A percentile compares a stretch with the other conserved stretches of the same genome.
These are phyloP conservation scores for Progne subis DNA, from an alignment of 2,113 vertebrate genomes.

Conservation along the genomic window DNA sequence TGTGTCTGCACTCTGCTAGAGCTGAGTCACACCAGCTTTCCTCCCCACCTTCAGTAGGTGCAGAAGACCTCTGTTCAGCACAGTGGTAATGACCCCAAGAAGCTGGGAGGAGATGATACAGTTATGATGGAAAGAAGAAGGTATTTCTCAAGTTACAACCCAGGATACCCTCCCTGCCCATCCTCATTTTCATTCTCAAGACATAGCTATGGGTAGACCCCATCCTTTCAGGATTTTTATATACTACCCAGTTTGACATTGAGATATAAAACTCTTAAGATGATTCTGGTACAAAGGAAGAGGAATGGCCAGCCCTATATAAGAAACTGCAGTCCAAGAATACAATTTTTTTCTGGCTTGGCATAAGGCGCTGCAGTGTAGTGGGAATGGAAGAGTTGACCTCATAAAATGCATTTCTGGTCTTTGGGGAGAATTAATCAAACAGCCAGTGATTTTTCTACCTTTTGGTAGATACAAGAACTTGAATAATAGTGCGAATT, in stretches of 20 bases:
- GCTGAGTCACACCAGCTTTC: neutral
- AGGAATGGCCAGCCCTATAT: neutral
- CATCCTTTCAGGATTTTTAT: neutral
- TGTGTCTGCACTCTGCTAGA: neutral
- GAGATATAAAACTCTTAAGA: neutral
- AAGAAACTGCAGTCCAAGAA: neutral
- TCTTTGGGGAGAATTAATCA: neutral
- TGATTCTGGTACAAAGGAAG: neutral
- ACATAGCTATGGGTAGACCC: neutral
- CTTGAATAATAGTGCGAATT: neutral
- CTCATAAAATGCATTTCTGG: neutral
- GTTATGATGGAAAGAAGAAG: neutral
- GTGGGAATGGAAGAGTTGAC: neutral
- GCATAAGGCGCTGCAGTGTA: rapidly evolving
- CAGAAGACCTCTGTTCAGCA: neutral
- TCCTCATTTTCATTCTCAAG: neutral
- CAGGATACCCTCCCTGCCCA: neutral
- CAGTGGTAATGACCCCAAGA: neutral
- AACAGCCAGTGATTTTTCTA: neutral
- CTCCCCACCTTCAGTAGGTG: neutral
- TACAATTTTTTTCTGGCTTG: neutral
- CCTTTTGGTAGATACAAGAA: neutral
- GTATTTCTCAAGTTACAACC: neutral
- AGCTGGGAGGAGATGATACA: neutral
- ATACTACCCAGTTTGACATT: neutral